Evolutionary conservation across 2,113 vertebrate genomes (phyloP).

Genomic region (Anser cygnoides): DNA sequence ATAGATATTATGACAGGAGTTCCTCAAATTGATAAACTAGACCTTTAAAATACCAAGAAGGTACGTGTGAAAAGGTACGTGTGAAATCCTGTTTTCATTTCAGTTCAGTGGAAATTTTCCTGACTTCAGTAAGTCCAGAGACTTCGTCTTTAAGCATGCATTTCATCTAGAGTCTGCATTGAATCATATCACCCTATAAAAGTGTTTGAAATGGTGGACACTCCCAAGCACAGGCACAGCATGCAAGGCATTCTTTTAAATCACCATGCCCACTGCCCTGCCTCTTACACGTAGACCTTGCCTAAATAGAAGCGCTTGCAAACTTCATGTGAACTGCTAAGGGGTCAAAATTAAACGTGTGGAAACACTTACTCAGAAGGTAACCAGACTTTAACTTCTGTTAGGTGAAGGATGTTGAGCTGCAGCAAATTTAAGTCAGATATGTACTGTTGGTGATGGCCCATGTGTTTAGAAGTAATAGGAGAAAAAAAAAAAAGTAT

Average conservation of each 20-base stretch:
- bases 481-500: accelerated
- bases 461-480: neutral
- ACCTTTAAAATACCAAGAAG: neutral
- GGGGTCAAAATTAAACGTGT: neutral
- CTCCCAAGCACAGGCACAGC: neutral
- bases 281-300: neutral
- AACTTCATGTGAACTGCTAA: neutral
- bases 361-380: neutral
- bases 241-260: neutral
- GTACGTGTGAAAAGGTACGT: neutral
- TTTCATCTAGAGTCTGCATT: accelerated
- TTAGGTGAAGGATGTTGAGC: neutral
- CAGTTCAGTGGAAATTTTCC: neutral
- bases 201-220: neutral
- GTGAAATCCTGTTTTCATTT: neutral
- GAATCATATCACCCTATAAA: neutral
- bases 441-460: accelerated
- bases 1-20: neutral
- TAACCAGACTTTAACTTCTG: neutral
- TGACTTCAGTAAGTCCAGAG: neutral
- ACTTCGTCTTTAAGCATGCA: accelerated
- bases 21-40: neutral
- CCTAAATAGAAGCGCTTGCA: neutral
- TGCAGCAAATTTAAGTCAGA: neutral
- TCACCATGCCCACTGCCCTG: neutral